Evolutionary conservation across 2,888 invertebrate species (phyloP).

Genomic region (Orthosia gracilis): DNA sequence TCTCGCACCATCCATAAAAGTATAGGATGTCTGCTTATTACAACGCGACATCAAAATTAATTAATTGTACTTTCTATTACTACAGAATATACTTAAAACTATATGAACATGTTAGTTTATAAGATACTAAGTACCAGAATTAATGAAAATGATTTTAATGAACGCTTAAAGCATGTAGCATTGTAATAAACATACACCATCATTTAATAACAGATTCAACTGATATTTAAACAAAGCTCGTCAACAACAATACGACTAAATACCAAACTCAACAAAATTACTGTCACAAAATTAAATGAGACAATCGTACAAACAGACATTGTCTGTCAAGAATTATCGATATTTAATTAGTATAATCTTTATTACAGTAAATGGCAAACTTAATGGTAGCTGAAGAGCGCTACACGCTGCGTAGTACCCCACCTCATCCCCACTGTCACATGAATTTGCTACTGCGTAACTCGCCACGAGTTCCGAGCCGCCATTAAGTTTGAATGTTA

Average conservation of each 20-base stretch:
- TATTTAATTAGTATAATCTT: slow-evolving; percentile 1
- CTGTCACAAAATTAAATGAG: slow-evolving; percentile 53
- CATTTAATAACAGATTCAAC: slow-evolving; percentile 54
- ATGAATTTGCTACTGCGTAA: background rate
- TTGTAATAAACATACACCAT: slow-evolving; percentile 44
- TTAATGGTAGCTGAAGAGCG: background rate
- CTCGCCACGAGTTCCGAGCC: background rate
- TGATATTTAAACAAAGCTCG: slow-evolving; percentile 56
- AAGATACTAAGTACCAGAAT: slow-evolving; percentile 28
- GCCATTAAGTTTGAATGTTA: background rate
- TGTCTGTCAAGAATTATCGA: slow-evolving; percentile 3
- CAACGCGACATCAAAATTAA: slow-evolving; percentile 33
- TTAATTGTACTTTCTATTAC: slow-evolving; percentile 48
- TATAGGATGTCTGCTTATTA: slow-evolving; percentile 42
- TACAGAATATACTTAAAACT: slow-evolving; percentile 45
- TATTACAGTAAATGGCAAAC: background rate
- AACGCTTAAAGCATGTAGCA: slow-evolving; percentile 16
- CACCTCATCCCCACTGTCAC: background rate
- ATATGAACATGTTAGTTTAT: slow-evolving; percentile 40
- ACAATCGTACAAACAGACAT: slow-evolving; percentile 15
- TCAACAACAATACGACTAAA: slow-evolving; percentile 60
- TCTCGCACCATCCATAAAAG: slow-evolving; percentile 64
- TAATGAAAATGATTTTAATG: slow-evolving; percentile 29
- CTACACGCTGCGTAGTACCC: background rate
- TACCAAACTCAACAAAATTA: slow-evolving; percentile 63